Evolutionary conservation across 1,140 invertebrate genomes (phyloP).

Genomic region (Formica selysi): DNA sequence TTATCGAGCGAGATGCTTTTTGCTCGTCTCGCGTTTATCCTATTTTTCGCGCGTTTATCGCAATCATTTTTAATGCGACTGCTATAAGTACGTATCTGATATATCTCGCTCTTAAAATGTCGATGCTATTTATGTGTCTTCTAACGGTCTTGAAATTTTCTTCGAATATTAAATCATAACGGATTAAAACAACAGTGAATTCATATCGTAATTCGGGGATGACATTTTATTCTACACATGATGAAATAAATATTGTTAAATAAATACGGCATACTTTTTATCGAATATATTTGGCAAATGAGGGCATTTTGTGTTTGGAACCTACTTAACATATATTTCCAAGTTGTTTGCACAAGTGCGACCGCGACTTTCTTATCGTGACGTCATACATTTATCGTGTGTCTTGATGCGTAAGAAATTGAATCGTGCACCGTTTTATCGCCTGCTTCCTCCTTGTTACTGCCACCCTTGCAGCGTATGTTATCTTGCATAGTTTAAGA

Average conservation of each 20-base stretch:
- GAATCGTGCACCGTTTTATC: conserved; percentile 13
- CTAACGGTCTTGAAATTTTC: not conserved
- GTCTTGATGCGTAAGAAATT: conserved; percentile 19
- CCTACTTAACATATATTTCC: conserved; percentile 50
- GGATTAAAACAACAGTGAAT: not conserved
- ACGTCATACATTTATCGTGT: conserved; percentile 39
- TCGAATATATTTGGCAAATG: conserved; percentile 36
- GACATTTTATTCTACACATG: not conserved
- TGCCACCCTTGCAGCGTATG: not conserved
- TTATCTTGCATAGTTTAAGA: conserved; percentile 48
- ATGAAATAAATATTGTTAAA: conserved; percentile 17
- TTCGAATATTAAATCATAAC: not conserved
- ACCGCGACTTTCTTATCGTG: conserved; percentile 36
- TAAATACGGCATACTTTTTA: conserved; percentile 16
- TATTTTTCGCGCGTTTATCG: conserved; percentile 45
- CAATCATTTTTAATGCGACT: conserved; percentile 14
- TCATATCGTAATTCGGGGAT: not conserved
- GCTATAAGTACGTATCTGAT: not conserved
- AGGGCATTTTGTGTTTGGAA: conserved; percentile 35
- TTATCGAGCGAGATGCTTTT: not conserved
- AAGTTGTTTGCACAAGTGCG: conserved; percentile 44
- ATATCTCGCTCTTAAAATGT: not conserved
- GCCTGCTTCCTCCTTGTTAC: not conserved
- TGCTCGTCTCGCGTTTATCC: conserved; percentile 22
- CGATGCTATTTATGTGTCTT: not conserved